Percentiles rank a stretch among this genome's conserved stretches.
Conservation (phyloP, 2,113 vertebrate genomes). For the Prochilodus magdalenae region DNA sequence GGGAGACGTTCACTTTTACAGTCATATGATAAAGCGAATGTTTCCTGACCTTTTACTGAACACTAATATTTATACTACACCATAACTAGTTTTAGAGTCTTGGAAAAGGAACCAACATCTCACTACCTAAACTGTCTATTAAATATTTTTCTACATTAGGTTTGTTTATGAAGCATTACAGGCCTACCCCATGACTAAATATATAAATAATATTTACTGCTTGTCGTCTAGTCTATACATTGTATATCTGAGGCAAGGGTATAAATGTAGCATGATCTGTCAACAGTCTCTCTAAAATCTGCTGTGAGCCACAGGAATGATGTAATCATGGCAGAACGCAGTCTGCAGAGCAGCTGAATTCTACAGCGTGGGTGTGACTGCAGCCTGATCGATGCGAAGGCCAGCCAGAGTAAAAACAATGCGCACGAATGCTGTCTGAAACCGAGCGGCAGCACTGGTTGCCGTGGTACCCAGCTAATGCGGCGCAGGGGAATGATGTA, state of each 20-base stretch:
- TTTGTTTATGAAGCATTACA: neutral
- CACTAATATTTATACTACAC: neutral
- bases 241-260: neutral
- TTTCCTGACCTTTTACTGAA: neutral
- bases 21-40: neutral
- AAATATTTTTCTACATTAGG: neutral
- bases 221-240: too few relatives aligned
- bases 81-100: too few relatives aligned
- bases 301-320: neutral
- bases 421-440: constrained; percentile 70
- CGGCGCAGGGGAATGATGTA: constrained; percentile 87
- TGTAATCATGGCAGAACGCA: neutral
- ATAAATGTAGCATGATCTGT: neutral
- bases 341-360: constrained; percentile 1
- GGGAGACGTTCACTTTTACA: too few relatives aligned
- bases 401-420: constrained; percentile 1
- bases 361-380: constrained; percentile 22
- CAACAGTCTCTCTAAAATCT: neutral
- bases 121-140: too few relatives aligned
- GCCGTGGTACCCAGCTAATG: constrained; percentile 87
- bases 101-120: too few relatives aligned
- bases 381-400: constrained; percentile 30
- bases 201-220: too few relatives aligned
- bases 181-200: neutral
- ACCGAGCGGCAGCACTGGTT: constrained; percentile 88